Base-by-base conservation (phyloP, 1,140 invertebrate species). In the Drosophila paulistorum region DNA sequence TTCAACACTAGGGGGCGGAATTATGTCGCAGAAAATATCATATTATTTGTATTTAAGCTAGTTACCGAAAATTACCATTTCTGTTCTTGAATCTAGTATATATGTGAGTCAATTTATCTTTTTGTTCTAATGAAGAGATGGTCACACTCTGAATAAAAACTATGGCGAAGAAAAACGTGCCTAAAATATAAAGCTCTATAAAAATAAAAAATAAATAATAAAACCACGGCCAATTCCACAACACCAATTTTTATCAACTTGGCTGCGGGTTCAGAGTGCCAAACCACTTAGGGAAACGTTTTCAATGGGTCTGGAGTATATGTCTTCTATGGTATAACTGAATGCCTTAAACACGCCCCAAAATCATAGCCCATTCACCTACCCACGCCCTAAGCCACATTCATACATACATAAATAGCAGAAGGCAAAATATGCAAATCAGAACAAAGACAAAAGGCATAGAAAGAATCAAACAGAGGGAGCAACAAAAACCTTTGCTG, bases 221-320 rank as follows among this genome's bases (percentile, higher is more conserved):
- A n/a, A n/a, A n/a, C n/a, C n/a, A n/a, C n/a, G n/a, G n/a, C n/a
- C n/a, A n/a, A n/a, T n/a, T n/a, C n/a, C n/a, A n/a, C n/a, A n/a
- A n/a, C n/a, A n/a, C 71, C 74, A 74, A 77, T 70, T 78, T 45
- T 39, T 20, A 63, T 6, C 11, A 64, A 71, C 72, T 74, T 66
- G 39, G 63, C 42, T 35, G 71, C 10, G 55, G 51, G 55, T 42
- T 74, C 61, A 65, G 23, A 76, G 70, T 68, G 65, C 51, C 62
- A 62, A 69, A 58, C 57, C 66, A 77, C 74, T 77, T 77, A 73
- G 68, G 39, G 59, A 45, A 26, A 45, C 60, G 26, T 41, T 61
- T 41, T 39, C 17, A 17, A 4, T 51, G 45, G 14, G 42, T 45
- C 37, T 39, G 37, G 37, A 39, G 37, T 13, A 20, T 55, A 73